These are phyloP conservation scores for Conus ventricosus DNA, from an alignment of 1,140 invertebrate species.

Conservation along the genomic window DNA sequence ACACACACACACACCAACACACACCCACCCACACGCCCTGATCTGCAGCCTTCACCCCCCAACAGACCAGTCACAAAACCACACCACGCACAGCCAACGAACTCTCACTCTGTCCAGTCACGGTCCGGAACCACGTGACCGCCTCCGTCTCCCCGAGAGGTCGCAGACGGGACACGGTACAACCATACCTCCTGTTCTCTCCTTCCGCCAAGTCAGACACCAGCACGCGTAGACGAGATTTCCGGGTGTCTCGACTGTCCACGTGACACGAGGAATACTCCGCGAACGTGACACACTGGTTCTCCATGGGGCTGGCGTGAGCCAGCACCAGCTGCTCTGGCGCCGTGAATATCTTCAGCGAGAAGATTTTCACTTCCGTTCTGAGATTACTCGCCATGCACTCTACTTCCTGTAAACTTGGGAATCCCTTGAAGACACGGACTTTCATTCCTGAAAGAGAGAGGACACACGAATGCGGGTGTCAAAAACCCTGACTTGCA, in stretches of 20 bases:
- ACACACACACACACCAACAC: too few relatives aligned
- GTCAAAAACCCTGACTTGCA: too few relatives aligned
- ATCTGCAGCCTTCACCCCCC: too few relatives aligned
- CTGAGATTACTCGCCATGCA: background rate
- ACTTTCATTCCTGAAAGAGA: constrained; percentile 12
- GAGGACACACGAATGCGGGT: too few relatives aligned
- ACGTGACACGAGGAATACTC: background rate
- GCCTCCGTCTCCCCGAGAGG: background rate
- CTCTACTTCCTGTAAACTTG: constrained; percentile 35
- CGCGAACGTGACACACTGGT: background rate
- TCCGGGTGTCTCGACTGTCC: background rate
- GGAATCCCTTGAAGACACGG: constrained; percentile 21
- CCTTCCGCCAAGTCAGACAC: constrained; percentile 23
- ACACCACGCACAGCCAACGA: background rate
- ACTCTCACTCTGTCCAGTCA: background rate
- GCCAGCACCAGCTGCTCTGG: background rate
- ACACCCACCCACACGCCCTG: too few relatives aligned
- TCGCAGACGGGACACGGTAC: background rate
- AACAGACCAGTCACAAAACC: too few relatives aligned
- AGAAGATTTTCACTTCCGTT: background rate
- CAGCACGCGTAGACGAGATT: background rate
- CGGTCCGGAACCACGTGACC: background rate
- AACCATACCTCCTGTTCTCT: constrained; percentile 23
- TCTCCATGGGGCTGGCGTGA: background rate
- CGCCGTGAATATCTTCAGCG: constrained; percentile 7